Percentiles rank a stretch among this genome's conserved stretches.
These are phyloP conservation scores for Heteropelma amictum DNA, from an alignment of 2,888 invertebrate genomes.

Conservation along the genomic window DNA sequence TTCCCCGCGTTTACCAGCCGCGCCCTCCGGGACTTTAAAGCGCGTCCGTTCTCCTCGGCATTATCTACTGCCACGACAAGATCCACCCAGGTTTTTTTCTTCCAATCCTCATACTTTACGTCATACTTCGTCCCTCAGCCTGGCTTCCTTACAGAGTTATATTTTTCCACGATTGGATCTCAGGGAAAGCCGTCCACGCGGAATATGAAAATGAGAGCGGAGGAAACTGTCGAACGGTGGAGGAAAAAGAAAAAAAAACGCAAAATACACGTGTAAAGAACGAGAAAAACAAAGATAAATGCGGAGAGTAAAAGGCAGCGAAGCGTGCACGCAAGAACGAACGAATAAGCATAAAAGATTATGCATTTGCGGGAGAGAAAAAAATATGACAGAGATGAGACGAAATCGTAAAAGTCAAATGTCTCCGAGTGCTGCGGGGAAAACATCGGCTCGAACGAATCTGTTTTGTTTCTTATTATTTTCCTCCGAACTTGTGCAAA, in stretches of 20 bases:
- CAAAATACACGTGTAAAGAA: neutral
- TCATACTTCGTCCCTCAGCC: neutral
- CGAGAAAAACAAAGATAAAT: slow-evolving; percentile 1
- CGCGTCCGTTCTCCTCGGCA: neutral
- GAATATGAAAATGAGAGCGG: slow-evolving; percentile 21
- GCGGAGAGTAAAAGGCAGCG: neutral
- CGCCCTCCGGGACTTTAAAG: neutral
- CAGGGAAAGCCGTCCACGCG: neutral
- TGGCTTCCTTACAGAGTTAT: neutral
- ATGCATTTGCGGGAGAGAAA: slow-evolving; percentile 10
- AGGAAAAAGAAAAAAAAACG: no score
- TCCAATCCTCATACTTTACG: slow-evolving; percentile 11
- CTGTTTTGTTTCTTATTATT: no score
- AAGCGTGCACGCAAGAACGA: neutral
- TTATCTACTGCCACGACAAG: neutral
- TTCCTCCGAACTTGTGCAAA: no score
- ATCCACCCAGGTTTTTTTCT: slow-evolving; percentile 2
- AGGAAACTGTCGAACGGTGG: neutral
- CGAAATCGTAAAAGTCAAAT: no score
- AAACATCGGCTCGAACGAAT: no score
- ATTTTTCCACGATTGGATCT: neutral
- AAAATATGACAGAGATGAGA: neutral
- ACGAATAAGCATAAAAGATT: neutral
- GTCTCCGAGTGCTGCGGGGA: no score
- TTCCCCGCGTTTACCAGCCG: neutral